A percentile compares a stretch with the other conserved stretches of the same genome.
These are phyloP conservation scores for Coreoperca whiteheadi DNA, from an alignment of 2,113 vertebrate genomes.

Conservation along the genomic window DNA sequence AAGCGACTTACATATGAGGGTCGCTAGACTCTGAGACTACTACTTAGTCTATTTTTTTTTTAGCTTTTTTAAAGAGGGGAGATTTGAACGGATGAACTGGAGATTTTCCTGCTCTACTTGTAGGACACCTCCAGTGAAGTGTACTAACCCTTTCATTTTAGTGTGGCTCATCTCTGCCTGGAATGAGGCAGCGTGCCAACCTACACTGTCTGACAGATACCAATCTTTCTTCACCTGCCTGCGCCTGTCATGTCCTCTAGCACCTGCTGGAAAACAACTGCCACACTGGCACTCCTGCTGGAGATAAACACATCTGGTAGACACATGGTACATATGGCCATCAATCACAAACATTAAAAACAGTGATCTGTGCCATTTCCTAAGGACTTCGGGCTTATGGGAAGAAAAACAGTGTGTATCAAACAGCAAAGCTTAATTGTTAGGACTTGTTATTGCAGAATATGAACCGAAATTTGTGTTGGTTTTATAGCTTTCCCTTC, in stretches of 20 bases:
- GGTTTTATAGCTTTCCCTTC: background rate
- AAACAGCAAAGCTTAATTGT: background rate
- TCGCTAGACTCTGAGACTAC: no score
- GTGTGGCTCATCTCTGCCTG: background rate
- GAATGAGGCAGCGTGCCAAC: background rate
- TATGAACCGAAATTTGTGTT: background rate
- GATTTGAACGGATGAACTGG: background rate
- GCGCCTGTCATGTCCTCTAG: background rate
- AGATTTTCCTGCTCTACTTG: background rate
- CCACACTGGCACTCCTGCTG: slow-evolving; percentile 19
- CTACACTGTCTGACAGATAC: background rate
- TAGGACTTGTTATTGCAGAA: background rate
- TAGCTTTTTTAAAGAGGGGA: no score
- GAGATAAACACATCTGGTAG: slow-evolving; percentile 56
- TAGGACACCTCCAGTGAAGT: background rate
- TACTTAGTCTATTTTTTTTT: no score
- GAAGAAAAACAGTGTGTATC: background rate
- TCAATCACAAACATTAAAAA: slow-evolving; percentile 34
- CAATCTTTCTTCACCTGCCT: slow-evolving; percentile 41
- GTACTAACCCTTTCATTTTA: background rate
- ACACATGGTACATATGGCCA: slow-evolving; percentile 24
- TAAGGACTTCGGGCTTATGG: background rate
- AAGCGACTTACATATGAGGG: no score
- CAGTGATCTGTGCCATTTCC: background rate
- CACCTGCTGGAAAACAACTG: slow-evolving; percentile 53